Evolutionary conservation across 2,888 invertebrate species (phyloP).

Genomic region (Lymantria dispar): DNA sequence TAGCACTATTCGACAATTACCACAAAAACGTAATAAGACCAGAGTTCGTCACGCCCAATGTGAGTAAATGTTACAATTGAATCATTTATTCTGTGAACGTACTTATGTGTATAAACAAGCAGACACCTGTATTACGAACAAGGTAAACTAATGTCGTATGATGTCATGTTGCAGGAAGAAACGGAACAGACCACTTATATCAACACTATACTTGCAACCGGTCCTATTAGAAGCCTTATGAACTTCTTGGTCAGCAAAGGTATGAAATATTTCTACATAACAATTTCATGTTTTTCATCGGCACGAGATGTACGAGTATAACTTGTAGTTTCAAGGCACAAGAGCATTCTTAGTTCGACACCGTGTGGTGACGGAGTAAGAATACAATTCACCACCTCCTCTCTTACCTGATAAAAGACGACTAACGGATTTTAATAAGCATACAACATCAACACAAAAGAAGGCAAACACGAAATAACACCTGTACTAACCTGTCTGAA

Average conservation of each 20-base stretch:
- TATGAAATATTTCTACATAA: conserved; percentile 28
- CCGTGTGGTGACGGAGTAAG: too few species aligned
- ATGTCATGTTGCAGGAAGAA: conserved; percentile 81
- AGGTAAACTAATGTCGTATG: conserved; percentile 45
- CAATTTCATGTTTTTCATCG: neutral
- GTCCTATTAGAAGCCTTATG: conserved; percentile 87
- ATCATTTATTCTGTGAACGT: conserved; percentile 10
- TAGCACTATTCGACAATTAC: conserved; percentile 90
- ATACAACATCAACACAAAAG: too few species aligned
- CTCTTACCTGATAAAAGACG: too few species aligned
- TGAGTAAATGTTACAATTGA: conserved; percentile 47
- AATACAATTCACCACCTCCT: too few species aligned
- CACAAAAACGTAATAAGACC: conserved; percentile 84
- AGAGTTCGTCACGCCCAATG: conserved; percentile 85
- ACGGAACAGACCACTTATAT: conserved; percentile 87
- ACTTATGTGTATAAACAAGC: conserved; percentile 18
- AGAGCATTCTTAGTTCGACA: too few species aligned
- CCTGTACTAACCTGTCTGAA: too few species aligned
- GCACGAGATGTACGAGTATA: too few species aligned
- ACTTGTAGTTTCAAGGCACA: too few species aligned
- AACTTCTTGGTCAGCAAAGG: conserved; percentile 84
- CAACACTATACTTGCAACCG: conserved; percentile 86
- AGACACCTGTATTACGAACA: conserved; percentile 27
- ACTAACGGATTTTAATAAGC: too few species aligned
- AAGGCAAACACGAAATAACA: too few species aligned